phyloP scores from a whole-genome alignment of 2,797 vertebrate species.

The Oreochromis mossambicus region DNA sequence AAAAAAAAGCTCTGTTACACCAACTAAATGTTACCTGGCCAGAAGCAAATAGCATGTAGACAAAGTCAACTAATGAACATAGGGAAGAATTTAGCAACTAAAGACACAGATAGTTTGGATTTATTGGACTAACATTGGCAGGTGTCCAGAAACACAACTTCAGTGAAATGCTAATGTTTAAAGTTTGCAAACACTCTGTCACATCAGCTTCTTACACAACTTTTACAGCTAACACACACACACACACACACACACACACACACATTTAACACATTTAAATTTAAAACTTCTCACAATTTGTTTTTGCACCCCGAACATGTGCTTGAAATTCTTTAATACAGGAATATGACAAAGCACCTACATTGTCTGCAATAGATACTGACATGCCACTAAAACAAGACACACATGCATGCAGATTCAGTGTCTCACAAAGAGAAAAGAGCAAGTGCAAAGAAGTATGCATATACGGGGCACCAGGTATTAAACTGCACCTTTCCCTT shows the following conservation, averaged over 20 bases:
- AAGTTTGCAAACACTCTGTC: not conserved
- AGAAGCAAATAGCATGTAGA: not conserved
- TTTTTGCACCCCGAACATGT: not conserved
- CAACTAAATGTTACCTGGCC: not conserved
- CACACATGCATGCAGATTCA: conserved; percentile 25
- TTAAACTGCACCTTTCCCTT: not conserved
- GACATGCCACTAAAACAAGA: not conserved
- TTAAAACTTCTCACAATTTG: not conserved
- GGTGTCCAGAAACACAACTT: not conserved
- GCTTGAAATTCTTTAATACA: not conserved
- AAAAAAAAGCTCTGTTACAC: not conserved
- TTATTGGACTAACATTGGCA: not conserved
- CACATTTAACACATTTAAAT: not conserved
- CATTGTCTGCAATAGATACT: not conserved
- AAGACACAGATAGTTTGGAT: not conserved
- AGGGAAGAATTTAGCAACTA: not conserved
- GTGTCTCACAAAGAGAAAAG: not conserved
- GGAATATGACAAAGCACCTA: not conserved
- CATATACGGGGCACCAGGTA: not conserved
- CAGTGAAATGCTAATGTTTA: not conserved
- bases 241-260: not conserved
- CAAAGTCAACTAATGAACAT: not conserved
- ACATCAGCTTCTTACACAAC: not conserved
- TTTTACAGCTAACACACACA: not conserved
- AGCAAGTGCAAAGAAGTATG: not conserved